These are phyloP conservation scores for Ambastaia sidthimunki DNA, from an alignment of 2,797 vertebrate species.

Conservation along the genomic window DNA sequence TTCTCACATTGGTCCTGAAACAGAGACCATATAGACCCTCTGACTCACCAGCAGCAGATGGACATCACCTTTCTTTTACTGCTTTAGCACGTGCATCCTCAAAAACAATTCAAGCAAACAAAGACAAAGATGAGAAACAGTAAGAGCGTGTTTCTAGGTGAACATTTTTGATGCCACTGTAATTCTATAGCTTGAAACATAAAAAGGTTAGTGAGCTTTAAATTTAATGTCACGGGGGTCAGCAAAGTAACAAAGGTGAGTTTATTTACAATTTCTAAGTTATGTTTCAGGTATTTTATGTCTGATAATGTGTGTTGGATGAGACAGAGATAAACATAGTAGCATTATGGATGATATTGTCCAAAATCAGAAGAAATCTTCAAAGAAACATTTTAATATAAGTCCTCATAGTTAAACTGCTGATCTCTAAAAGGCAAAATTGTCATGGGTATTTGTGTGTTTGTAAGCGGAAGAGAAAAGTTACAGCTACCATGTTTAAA, in stretches of 20 bases:
- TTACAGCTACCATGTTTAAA: constrained; percentile 15
- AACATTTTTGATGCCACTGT: constrained; percentile 7
- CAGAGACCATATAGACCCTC: constrained; percentile 24
- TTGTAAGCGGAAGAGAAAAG: not conserved
- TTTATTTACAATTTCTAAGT: not conserved
- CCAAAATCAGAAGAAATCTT: not conserved
- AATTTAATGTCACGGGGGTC: not conserved
- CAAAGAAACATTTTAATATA: not conserved
- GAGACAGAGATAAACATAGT: constrained; percentile 31
- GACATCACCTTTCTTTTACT: not conserved
- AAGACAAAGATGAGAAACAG: not conserved
- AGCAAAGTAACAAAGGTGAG: constrained; percentile 16
- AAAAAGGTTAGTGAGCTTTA: constrained; percentile 10
- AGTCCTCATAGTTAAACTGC: not conserved
- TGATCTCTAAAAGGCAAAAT: constrained; percentile 13
- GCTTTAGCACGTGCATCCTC: constrained; percentile 6
- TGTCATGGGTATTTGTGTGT: constrained; percentile 23
- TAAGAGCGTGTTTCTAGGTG: not conserved
- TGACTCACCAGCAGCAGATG: constrained; percentile 37
- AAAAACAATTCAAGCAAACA: constrained; percentile 5
- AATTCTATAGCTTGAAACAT: not conserved
- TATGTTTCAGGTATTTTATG: constrained; percentile 15
- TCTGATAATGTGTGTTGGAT: constrained; percentile 23
- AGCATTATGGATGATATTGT: constrained; percentile 24
- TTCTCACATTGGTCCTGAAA: constrained; percentile 45